These are phyloP conservation scores for Danio kyathit DNA, from an alignment of 2,797 vertebrate species.

Conservation along the genomic window DNA sequence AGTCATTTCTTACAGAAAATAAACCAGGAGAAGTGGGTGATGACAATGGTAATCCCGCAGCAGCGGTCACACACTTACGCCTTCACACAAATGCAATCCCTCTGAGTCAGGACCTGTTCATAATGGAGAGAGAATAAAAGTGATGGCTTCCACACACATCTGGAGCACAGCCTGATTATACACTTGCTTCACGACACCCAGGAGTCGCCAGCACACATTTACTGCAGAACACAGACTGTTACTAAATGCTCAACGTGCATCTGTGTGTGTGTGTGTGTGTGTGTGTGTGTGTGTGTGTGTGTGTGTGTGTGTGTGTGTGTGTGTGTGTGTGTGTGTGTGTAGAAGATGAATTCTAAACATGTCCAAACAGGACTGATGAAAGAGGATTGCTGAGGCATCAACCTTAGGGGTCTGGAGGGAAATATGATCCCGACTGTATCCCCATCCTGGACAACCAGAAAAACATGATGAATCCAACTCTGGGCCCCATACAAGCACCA, in stretches of 20 bases:
- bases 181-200: conserved; percentile 56
- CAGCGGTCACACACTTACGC: conserved; percentile 16
- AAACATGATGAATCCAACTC: conserved; percentile 61
- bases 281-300: not conserved
- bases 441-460: conserved; percentile 63
- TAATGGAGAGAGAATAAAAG: conserved; percentile 47
- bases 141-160: conserved; percentile 58
- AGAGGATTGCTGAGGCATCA: conserved; percentile 28
- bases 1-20: conserved; percentile 37
- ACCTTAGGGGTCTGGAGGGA: conserved; percentile 43
- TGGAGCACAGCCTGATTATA: conserved; percentile 64
- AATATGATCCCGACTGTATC: conserved; percentile 66
- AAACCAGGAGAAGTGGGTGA: conserved; percentile 62
- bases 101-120: conserved; percentile 41
- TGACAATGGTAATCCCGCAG: conserved; percentile 62
- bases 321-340: not conserved
- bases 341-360: conserved; percentile 62
- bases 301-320: conserved; percentile 10
- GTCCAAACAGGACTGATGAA: conserved; percentile 59
- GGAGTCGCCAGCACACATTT: conserved; percentile 59
- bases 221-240: conserved; percentile 14
- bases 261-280: not conserved
- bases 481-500: not conserved
- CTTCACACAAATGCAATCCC: conserved; percentile 30
- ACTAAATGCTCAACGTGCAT: conserved; percentile 24